Evolutionary conservation across 2,888 invertebrate genomes (phyloP), one percentile per base, ranked within the genome.

Genomic region (Phalera bucephala): DNA sequence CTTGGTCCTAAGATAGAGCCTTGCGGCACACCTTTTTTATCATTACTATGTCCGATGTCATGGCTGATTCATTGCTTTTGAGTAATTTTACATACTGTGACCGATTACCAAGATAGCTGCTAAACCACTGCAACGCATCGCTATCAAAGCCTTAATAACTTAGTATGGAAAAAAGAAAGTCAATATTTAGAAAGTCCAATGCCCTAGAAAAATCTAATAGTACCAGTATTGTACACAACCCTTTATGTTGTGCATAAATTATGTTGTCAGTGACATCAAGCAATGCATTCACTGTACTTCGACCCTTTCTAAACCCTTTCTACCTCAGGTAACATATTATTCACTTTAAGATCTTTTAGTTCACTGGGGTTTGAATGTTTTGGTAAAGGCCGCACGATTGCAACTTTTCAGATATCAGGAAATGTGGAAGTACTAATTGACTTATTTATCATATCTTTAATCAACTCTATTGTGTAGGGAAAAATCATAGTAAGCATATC

Each of bases 1-100:
- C 50, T n/a, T 0, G 49, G 51, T 1, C 40, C 46, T 3, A 47
- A 20, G n/a, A 49, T 33, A 0, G 44, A 52, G 0, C 42, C 6
- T 49, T n/a, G 42, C 0, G 45, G 45, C 2, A 48, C 40, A 1
- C 44, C 41, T 39, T 35, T 1, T 9, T 22, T 0, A 40, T 20
- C 4, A 5, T 0, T 1, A 4, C 1, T 5, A 7, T 21, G 2
- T 23, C n/a, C 0, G 41, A 44, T 2, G 1, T 2, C 1, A 12
- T 2, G 0, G 4, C 0, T 0, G 15, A 11, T 7, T 45, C 47
- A 29, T 33, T 10, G 0, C 13, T 7, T 1, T 10, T 19, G n/a
- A n/a, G n/a, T 0, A 46, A 8, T 28, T 44, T 36, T 0, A 50
- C 50, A 0, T 11, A 11, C 21, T 55, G 52, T 0, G 25, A 17